phyloP scores from a whole-genome alignment of 2,113 vertebrate genomes.

The Semicossyphus pulcher region DNA sequence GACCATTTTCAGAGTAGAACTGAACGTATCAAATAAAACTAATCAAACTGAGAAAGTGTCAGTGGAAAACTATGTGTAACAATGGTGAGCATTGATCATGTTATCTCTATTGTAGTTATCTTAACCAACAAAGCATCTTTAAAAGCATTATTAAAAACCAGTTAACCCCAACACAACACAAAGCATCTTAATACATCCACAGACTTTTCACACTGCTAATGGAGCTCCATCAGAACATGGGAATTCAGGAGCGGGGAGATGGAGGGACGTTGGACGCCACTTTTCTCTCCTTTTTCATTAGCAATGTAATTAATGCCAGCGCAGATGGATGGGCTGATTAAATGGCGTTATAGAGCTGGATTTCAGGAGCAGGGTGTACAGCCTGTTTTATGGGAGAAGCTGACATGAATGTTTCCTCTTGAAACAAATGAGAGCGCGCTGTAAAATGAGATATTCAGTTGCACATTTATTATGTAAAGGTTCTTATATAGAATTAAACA shows the following conservation, averaged over 20 bases:
- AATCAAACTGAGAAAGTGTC: not conserved
- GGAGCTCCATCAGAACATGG: constrained; percentile 45
- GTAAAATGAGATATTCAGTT: constrained; percentile 23
- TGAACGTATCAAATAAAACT: not conserved
- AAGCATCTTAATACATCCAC: constrained; percentile 39
- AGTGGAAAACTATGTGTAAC: not conserved
- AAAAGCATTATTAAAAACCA: too few species aligned
- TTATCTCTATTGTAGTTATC: not conserved
- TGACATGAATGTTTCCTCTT: constrained; percentile 54
- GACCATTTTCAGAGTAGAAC: not conserved
- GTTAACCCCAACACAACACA: constrained; percentile 15
- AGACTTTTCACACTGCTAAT: constrained; percentile 29
- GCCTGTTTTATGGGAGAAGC: constrained; percentile 44
- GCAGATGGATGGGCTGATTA: constrained; percentile 77
- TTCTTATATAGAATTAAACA: constrained; percentile 3
- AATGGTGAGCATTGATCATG: too few species aligned
- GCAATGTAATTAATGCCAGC: constrained; percentile 74
- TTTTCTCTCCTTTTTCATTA: constrained; percentile 66
- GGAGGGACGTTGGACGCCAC: constrained; percentile 43
- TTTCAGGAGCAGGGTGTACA: constrained; percentile 37
- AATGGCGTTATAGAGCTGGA: constrained; percentile 59
- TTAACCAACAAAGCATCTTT: not conserved
- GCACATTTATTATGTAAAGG: constrained; percentile 9
- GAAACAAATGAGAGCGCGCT: constrained; percentile 26
- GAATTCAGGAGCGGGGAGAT: constrained; percentile 32